Evolutionary conservation across 1,140 invertebrate species (phyloP), one percentile per base, ranked within the genome.

Genomic region (Macrocentrus cingulum): DNA sequence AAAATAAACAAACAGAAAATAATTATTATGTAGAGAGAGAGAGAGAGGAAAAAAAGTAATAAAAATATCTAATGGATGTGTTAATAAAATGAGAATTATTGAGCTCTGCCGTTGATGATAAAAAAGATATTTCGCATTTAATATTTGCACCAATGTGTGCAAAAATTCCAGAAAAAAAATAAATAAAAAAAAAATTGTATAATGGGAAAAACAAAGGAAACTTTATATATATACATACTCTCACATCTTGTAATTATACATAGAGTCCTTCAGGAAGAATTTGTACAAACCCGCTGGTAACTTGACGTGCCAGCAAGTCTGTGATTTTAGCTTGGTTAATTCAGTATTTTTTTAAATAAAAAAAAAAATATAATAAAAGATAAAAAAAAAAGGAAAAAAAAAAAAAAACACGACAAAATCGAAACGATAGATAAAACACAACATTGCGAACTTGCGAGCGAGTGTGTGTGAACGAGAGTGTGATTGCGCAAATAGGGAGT

Each of bases 281-380:
- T 79, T 77, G 76, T 79, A 77, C 76, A 79, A 77, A 76, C 63
- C 67, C 66, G 68, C 70, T 55, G 42, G 45, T 61, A 58, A 58
- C n/a, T n/a, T n/a, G n/a, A n/a, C 52, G 59, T 49, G 56, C 71
- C 66, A 71, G 74, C 68, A 67, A 74, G 72, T 77, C 76, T 79
- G 76, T 79, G 76, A 79, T 79, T 79, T 79, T 79, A 79, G 76
- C 76, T 79, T 79, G 75, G 74, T 79, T 79, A 77, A 77, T 77
- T 79, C 75, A 79, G 74, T 79, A 79, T 79, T 77, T 77, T 79
- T 79, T 77, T 74, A 79, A 76, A 76, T 66, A 72, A 71, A 66
- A 69, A 64, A 69, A 69, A 64, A 57, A 49, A 63, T 57, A 64
- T 61, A 61, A 63, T 59, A 59, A 56, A 61, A 63, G 56, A 41